A percentile compares a stretch with the other conserved stretches of the same genome.
phyloP scores from a whole-genome alignment of 1,140 invertebrate genomes.

The Ceratina japonica region DNA sequence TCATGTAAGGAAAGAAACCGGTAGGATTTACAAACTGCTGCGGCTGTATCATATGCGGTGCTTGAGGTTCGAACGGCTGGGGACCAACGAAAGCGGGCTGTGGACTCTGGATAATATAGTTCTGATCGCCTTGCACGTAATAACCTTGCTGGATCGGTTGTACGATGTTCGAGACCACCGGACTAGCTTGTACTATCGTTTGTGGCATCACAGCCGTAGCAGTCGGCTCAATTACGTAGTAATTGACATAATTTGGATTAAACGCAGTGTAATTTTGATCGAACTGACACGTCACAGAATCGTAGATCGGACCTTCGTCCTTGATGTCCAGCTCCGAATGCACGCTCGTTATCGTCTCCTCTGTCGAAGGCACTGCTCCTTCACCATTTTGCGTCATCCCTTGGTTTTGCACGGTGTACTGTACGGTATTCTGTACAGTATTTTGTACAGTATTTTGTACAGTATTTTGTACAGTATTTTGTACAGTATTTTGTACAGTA shows the following conservation, averaged over 20 bases:
- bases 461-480: background rate
- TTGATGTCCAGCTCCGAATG: conserved; percentile 76
- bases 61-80: conserved; percentile 28
- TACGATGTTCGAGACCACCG: conserved; percentile 28
- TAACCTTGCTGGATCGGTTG: conserved; percentile 36
- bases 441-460: too few relatives aligned
- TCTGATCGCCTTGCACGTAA: conserved; percentile 45
- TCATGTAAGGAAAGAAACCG: conserved; percentile 49
- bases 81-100: conserved; percentile 13
- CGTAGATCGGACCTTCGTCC: conserved; percentile 69
- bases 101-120: conserved; percentile 60
- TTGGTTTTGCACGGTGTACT: too few relatives aligned
- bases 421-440: too few relatives aligned
- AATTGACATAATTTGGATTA: conserved; percentile 66
- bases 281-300: conserved; percentile 30
- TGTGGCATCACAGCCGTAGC: conserved; percentile 10
- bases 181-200: conserved; percentile 9
- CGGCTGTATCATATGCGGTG: conserved; percentile 33
- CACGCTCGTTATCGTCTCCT: conserved; percentile 62
- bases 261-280: conserved; percentile 43
- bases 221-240: conserved; percentile 58
- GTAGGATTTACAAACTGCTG: conserved; percentile 52
- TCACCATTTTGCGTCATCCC: background rate
- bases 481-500: background rate
- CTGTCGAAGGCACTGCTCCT: conserved; percentile 16